A percentile compares a stretch with the other conserved stretches of the same genome.
phyloP scores from a whole-genome alignment of 2,888 invertebrate genomes.

The Pollenia amentaria region DNA sequence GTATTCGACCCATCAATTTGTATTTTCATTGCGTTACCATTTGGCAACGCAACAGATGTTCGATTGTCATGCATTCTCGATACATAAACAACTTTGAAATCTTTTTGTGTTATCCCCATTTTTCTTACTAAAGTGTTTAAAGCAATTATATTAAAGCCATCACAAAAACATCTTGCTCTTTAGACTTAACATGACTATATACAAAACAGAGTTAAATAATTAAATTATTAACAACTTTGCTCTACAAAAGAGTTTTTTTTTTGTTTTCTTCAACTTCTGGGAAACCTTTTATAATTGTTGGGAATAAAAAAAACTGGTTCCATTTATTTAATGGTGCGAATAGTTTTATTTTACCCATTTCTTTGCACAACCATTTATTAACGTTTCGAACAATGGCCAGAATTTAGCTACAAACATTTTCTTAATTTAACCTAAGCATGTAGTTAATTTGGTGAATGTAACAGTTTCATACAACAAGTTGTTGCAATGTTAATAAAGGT shows the following conservation, averaged over 20 bases:
- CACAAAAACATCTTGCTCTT: neutral
- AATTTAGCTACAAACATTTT: neutral
- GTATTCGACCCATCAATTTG: no score
- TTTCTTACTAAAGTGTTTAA: constrained; percentile 19
- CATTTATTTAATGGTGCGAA: constrained; percentile 31
- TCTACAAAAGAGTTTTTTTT: constrained; percentile 29
- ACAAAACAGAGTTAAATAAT: constrained; percentile 28
- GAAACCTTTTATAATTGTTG: constrained; percentile 24
- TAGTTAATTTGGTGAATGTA: constrained; percentile 23
- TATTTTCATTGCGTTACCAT: no score
- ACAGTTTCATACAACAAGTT: constrained; percentile 23
- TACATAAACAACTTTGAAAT: no score
- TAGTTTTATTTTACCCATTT: constrained; percentile 14
- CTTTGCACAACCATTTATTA: neutral
- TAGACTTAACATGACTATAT: neutral
- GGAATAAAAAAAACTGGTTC: constrained; percentile 42
- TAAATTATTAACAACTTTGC: constrained; percentile 46
- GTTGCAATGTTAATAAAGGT: constrained; percentile 4
- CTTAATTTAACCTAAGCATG: neutral
- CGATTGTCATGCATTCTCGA: no score
- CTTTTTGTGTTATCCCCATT: no score
- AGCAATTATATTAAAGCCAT: neutral
- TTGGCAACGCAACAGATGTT: no score
- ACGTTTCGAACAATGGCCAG: neutral
- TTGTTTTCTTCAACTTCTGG: neutral